Conservation (phyloP, 2,888 invertebrate species). For the Harpagoxenus sublaevis region DNA sequence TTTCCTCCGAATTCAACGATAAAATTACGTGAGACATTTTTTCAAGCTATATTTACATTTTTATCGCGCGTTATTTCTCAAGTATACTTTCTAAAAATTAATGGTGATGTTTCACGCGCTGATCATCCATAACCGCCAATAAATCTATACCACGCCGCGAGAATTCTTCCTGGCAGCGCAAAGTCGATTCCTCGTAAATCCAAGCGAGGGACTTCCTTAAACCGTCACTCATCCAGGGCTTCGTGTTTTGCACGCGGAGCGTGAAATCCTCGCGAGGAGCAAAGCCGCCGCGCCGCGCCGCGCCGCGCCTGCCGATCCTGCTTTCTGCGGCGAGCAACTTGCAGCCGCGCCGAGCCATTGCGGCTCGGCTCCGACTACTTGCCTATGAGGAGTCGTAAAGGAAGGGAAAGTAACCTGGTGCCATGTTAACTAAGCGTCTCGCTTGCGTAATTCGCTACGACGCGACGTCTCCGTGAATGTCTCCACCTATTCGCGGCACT, state of each 20-base stretch:
- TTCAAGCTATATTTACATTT: not conserved
- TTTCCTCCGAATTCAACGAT: not conserved
- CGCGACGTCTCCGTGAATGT: constrained; percentile 62
- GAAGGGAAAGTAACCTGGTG: constrained; percentile 84
- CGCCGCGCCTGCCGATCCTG: constrained; percentile 11
- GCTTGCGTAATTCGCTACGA: constrained; percentile 79
- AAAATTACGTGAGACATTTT: not conserved
- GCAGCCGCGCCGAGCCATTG: constrained; percentile 44
- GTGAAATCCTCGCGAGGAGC: constrained; percentile 25
- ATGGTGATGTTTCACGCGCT: not conserved
- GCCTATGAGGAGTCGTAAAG: constrained; percentile 81
- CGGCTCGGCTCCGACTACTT: constrained; percentile 61
- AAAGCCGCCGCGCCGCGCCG: not conserved
- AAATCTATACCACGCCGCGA: not conserved
- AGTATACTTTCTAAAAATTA: constrained; percentile 28
- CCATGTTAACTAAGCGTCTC: constrained; percentile 75
- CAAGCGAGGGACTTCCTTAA: constrained; percentile 18
- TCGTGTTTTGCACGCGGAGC: constrained; percentile 27
- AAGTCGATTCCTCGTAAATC: constrained; percentile 26
- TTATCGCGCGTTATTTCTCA: constrained; percentile 8
- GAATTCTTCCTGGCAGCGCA: not conserved
- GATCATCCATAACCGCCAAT: not conserved
- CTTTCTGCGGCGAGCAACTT: constrained; percentile 55
- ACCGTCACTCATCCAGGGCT: not conserved
- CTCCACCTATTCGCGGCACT: constrained; percentile 67